These are phyloP conservation scores for Sebastes steindachneri DNA, from an alignment of 2,797 vertebrate genomes.

Conservation along the genomic window DNA sequence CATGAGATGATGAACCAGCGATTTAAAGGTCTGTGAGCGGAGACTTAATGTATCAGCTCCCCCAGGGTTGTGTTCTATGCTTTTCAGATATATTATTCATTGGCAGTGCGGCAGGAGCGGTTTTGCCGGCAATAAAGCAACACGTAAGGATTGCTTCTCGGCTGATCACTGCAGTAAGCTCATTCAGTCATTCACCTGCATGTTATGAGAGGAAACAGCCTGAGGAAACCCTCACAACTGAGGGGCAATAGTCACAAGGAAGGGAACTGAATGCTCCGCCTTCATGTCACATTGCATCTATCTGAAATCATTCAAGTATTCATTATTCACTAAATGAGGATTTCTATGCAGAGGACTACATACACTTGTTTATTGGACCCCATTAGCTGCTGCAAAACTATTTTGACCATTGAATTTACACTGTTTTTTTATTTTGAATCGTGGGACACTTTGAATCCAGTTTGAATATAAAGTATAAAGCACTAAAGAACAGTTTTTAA, in stretches of 20 bases:
- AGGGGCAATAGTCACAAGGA: not conserved
- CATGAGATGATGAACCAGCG: constrained; percentile 38
- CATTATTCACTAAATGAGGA: not conserved
- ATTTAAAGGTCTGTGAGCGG: constrained; percentile 36
- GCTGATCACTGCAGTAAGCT: not conserved
- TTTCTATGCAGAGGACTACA: not conserved
- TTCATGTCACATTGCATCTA: not conserved
- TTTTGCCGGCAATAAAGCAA: not conserved
- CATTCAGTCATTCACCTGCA: not conserved
- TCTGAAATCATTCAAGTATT: not conserved
- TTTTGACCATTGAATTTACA: not conserved
- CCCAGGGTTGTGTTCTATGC: constrained; percentile 15
- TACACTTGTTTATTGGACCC: not conserved
- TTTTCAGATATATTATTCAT: constrained; percentile 53
- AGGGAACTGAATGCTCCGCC: not conserved
- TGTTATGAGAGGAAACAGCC: not conserved
- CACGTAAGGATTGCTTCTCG: not conserved
- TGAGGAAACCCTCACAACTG: not conserved
- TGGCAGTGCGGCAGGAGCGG: not conserved
- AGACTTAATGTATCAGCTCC: constrained; percentile 14
- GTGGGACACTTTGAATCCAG: not conserved
- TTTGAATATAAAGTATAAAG: not conserved
- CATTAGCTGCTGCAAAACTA: not conserved
- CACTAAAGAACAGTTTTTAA: not conserved
- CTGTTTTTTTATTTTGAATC: not conserved